Conservation (phyloP, 2,113 vertebrate species). For the Gallinago media region DNA sequence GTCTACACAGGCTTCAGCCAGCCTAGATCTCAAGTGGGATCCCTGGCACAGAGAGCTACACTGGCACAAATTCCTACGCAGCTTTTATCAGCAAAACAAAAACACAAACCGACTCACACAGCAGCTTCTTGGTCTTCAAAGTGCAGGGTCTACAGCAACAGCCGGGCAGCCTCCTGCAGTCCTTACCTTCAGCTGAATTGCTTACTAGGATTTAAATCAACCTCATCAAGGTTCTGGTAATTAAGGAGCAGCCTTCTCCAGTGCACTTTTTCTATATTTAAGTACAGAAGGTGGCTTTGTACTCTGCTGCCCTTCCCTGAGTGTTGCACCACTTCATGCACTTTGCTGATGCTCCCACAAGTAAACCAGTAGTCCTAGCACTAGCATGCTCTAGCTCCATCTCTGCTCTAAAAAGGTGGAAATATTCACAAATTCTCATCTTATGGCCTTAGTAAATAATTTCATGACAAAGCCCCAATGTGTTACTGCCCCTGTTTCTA, state of each 20-base stretch:
- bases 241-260: neutral
- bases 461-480: neutral
- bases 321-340: neutral
- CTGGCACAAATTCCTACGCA: neutral
- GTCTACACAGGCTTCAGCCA: neutral
- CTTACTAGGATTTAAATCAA: neutral
- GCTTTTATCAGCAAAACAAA: conserved; percentile 1
- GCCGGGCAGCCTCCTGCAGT: neutral
- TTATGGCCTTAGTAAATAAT: neutral
- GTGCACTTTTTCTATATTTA: neutral
- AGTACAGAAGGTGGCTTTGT: neutral
- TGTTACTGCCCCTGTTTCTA: neutral
- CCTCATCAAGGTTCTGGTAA: neutral
- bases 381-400: neutral
- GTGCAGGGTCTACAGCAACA: neutral
- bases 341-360: neutral
- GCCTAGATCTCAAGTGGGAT: neutral
- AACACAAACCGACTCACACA: neutral
- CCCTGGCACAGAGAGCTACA: neutral
- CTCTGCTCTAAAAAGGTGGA: neutral
- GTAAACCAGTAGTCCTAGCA: neutral
- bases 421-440: neutral
- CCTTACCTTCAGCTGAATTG: neutral
- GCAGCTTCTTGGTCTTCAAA: neutral
- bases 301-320: neutral